Percentiles rank a stretch among this genome's conserved stretches.
These are phyloP conservation scores for Xestia sexstrigata DNA, from an alignment of 2,888 invertebrate genomes.

Conservation along the genomic window DNA sequence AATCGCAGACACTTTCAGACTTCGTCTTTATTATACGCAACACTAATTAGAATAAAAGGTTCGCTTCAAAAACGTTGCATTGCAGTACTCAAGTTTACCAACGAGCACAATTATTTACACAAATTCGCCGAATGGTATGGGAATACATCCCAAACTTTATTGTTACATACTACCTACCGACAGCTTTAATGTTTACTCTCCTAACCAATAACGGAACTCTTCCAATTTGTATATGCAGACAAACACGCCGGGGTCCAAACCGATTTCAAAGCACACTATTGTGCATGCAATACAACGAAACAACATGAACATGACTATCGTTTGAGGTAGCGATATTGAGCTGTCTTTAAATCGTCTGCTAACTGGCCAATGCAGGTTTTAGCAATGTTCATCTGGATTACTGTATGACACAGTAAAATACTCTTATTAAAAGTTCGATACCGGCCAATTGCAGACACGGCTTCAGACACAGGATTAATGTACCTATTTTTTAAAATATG, in stretches of 20 bases:
- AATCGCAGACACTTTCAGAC: neutral
- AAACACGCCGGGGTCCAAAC: neutral
- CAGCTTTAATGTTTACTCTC: constrained; percentile 12
- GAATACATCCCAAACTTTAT: constrained; percentile 7
- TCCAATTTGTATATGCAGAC: constrained; percentile 12
- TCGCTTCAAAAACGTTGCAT: neutral
- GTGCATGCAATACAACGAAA: neutral
- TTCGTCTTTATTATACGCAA: neutral
- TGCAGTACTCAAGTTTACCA: neutral
- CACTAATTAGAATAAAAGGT: neutral
- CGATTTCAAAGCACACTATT: neutral
- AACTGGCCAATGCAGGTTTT: neutral
- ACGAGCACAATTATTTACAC: neutral
- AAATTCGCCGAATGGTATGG: neutral
- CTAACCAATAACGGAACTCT: neutral
- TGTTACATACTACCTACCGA: constrained; percentile 5
- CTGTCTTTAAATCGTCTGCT: neutral
- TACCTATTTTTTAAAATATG: neutral
- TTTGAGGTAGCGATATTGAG: neutral
- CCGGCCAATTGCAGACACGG: neutral
- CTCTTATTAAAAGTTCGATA: neutral
- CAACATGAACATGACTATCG: neutral
- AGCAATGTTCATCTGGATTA: neutral
- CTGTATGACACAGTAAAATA: neutral
- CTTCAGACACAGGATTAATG: neutral